Evolutionary conservation across 2,888 invertebrate genomes (phyloP).

Genomic region (Platycnemis pennipes): DNA sequence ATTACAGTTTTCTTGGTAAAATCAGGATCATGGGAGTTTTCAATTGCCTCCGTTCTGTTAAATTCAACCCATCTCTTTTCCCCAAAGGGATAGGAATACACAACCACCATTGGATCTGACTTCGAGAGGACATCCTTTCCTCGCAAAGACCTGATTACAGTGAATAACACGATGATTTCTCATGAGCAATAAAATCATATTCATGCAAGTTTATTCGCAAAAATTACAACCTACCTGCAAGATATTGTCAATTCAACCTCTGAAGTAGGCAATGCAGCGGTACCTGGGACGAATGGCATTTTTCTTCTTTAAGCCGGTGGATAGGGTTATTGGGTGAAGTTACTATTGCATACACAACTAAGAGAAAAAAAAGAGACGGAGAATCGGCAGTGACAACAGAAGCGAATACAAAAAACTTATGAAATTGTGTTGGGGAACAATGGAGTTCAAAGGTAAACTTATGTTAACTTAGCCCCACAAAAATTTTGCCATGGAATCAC

Average conservation of each 20-base stretch:
- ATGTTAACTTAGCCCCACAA: no score
- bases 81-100: slow-evolving; percentile 77
- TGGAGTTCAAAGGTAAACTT: no score
- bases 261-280: slow-evolving; percentile 76
- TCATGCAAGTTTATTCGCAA: not conserved
- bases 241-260: slow-evolving; percentile 78
- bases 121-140: slow-evolving; percentile 81
- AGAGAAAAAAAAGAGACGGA: no score
- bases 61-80: slow-evolving; percentile 77
- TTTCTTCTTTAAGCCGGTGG: not conserved
- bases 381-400: no score
- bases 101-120: slow-evolving; percentile 81
- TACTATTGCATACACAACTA: no score
- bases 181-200: not conserved
- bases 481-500: no score
- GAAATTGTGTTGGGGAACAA: no score
- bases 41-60: slow-evolving; percentile 79
- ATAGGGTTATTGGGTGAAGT: no score
- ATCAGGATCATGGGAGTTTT: slow-evolving; percentile 79
- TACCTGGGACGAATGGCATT: slow-evolving; percentile 75
- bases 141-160: slow-evolving; percentile 77
- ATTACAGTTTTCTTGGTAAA: slow-evolving; percentile 81
- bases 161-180: not conserved
- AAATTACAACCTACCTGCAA: slow-evolving; percentile 76
- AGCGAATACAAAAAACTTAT: no score